phyloP scores from a whole-genome alignment of 2,113 vertebrate species.

The Microcebus tavaratra region DNA sequence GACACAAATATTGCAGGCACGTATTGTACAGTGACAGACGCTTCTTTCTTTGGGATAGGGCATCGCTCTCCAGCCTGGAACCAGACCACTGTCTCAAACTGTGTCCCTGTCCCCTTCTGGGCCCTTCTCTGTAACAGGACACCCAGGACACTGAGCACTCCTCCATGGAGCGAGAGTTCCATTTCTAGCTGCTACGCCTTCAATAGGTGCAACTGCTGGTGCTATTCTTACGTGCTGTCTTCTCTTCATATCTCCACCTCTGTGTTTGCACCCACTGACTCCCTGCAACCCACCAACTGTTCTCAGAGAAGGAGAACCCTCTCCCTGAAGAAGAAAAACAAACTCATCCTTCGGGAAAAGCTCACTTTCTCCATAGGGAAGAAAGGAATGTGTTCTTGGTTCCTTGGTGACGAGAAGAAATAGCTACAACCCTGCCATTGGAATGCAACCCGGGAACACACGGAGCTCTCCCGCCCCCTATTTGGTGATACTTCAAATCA shows the following conservation, averaged over 20 bases:
- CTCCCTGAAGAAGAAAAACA: not conserved
- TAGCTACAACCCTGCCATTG: not conserved
- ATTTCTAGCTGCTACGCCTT: not conserved
- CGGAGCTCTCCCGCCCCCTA: not conserved
- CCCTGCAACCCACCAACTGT: not conserved
- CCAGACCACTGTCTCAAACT: not conserved
- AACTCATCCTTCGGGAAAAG: not conserved
- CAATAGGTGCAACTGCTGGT: fast-evolving
- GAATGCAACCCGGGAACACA: not conserved
- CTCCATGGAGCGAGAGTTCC: fast-evolving
- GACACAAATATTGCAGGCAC: fast-evolving
- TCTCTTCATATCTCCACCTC: not conserved
- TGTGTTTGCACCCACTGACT: not conserved
- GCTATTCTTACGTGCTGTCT: fast-evolving
- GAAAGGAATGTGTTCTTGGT: not conserved
- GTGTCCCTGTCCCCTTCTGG: not conserved
- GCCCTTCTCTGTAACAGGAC: not conserved
- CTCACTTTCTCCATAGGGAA: not conserved
- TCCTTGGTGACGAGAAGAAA: not conserved
- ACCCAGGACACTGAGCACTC: not conserved
- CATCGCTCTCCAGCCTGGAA: no score
- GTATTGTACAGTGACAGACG: fast-evolving
- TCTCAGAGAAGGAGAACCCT: not conserved
- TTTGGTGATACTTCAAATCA: fast-evolving
- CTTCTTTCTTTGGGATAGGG: not conserved